phyloP scores from a whole-genome alignment of 2,888 invertebrate genomes.

The Acronicta psi region DNA sequence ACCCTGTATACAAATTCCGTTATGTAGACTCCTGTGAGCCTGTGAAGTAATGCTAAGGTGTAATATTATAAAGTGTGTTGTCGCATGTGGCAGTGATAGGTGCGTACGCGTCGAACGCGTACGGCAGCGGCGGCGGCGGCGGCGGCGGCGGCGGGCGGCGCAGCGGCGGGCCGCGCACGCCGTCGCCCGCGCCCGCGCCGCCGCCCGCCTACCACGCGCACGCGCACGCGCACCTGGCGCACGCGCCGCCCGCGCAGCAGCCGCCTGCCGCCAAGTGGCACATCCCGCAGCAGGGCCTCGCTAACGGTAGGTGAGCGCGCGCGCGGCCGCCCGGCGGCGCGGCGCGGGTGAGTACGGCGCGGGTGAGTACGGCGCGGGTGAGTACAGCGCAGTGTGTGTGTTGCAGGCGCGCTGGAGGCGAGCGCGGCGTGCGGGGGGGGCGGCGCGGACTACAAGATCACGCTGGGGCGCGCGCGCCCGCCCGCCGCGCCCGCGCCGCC shows the following conservation, averaged over 20 bases:
- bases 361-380: too few relatives aligned
- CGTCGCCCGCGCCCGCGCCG: constrained; percentile 85
- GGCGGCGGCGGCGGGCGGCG: constrained; percentile 66
- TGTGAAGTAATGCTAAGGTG: too few relatives aligned
- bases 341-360: constrained; percentile 57
- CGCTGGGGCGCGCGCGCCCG: constrained; percentile 82
- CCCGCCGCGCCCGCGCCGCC: constrained; percentile 32
- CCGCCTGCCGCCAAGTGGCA: constrained; percentile 91
- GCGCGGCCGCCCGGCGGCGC: constrained; percentile 58
- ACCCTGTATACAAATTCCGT: too few relatives aligned
- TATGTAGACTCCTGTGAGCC: too few relatives aligned
- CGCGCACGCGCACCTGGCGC: constrained; percentile 58
- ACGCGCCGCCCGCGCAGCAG: constrained; percentile 53
- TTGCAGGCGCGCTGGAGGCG: constrained; percentile 57
- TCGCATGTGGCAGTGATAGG: constrained; percentile 77
- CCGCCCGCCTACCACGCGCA: constrained; percentile 64
- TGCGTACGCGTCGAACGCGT: constrained; percentile 66
- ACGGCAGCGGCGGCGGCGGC: constrained; percentile 56
- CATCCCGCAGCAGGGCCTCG: constrained; percentile 90
- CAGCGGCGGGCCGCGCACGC: constrained; percentile 82
- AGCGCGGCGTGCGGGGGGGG: constrained; percentile 57
- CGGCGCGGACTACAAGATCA: constrained; percentile 91
- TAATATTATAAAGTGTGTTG: too few relatives aligned
- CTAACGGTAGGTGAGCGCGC: constrained; percentile 72
- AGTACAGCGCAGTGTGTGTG: neutral